A percentile compares a stretch with the other conserved stretches of the same genome.
These are phyloP conservation scores for Cephus pulcher DNA, from an alignment of 2,888 invertebrate species.

Conservation along the genomic window DNA sequence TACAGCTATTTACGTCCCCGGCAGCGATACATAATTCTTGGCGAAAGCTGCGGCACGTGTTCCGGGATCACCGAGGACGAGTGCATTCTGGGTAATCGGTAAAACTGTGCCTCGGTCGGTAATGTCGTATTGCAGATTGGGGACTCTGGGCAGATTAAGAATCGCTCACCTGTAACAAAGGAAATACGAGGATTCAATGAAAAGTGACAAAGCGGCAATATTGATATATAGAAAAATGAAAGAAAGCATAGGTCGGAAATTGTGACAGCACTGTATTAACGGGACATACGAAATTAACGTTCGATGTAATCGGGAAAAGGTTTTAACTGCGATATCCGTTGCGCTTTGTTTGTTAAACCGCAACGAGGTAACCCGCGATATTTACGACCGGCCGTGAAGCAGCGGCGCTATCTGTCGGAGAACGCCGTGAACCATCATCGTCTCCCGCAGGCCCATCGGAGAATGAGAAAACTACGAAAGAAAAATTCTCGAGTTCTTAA, in stretches of 20 bases:
- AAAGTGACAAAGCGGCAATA: not conserved
- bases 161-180: not conserved
- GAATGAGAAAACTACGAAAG: not conserved
- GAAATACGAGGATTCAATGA: not conserved
- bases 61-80: not conserved
- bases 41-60: not conserved
- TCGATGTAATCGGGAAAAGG: not conserved
- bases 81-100: not conserved
- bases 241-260: not conserved
- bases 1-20: not conserved
- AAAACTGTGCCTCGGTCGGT: not conserved
- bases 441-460: not conserved
- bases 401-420: not conserved
- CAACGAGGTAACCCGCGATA: not conserved
- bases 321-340: not conserved
- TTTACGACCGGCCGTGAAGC: not conserved
- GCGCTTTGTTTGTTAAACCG: not conserved
- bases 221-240: not conserved
- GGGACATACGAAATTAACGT: not conserved
- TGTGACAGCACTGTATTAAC: not conserved
- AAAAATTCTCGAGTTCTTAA: not conserved
- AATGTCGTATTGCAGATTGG: not conserved
- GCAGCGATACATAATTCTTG: not conserved
- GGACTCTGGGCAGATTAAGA: not conserved
- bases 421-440: not conserved